Percentiles rank a stretch among this genome's conserved stretches.
Evolutionary conservation across 2,888 invertebrate genomes (phyloP).

Genomic region (Thumatha senex): DNA sequence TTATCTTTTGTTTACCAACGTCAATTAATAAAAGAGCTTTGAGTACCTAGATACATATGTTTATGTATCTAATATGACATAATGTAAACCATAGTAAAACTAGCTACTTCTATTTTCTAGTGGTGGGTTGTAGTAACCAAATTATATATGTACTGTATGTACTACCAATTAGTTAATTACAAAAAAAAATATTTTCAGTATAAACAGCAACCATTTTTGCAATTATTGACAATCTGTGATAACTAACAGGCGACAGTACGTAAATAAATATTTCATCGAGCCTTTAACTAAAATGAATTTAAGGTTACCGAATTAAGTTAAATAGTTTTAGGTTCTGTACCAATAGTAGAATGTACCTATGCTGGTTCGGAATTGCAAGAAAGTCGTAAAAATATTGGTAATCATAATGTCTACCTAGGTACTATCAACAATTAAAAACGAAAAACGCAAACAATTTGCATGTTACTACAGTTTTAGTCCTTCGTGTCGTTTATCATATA

Average conservation of each 20-base stretch:
- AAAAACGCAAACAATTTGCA: constrained; percentile 19
- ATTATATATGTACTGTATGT: too few species aligned
- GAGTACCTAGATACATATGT: too few species aligned
- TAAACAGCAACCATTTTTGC: too few species aligned
- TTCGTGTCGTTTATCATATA: constrained; percentile 31
- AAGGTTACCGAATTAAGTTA: too few species aligned
- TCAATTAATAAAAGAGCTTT: constrained; percentile 24
- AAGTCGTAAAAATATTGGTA: constrained; percentile 14
- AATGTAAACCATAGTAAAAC: too few species aligned
- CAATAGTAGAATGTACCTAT: background rate
- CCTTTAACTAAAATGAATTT: background rate
- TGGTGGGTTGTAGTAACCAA: too few species aligned
- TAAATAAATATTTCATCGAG: constrained; percentile 2
- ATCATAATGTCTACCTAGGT: constrained; percentile 11
- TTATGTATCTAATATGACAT: too few species aligned
- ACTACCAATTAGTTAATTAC: too few species aligned
- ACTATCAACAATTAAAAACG: constrained; percentile 12
- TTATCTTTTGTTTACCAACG: constrained; percentile 35
- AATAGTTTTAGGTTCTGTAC: background rate
- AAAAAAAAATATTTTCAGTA: background rate
- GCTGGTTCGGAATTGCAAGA: constrained; percentile 6
- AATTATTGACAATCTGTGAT: background rate
- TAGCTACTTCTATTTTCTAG: too few species aligned
- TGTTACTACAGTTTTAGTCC: constrained; percentile 19
- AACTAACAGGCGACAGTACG: constrained; percentile 8